Percentiles rank a stretch among this genome's conserved stretches.
Evolutionary conservation across 2,888 invertebrate genomes (phyloP).

Genomic region (Nemapogon koenigi): DNA sequence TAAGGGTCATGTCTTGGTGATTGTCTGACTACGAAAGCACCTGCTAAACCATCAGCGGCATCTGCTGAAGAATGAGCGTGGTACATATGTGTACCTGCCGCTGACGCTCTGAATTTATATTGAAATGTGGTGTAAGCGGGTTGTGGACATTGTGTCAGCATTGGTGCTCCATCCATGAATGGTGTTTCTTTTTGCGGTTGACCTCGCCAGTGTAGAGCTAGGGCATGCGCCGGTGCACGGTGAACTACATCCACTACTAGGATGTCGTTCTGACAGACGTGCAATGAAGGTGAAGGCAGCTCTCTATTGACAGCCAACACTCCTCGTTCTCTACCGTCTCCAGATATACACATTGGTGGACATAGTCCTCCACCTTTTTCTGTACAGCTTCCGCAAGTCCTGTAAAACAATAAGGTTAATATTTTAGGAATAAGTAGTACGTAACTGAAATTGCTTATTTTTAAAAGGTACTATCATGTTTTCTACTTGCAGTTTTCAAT

Average conservation of each 20-base stretch:
- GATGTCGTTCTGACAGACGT: slow-evolving; percentile 79
- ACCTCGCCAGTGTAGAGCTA: slow-evolving; percentile 83
- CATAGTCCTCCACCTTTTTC: slow-evolving; percentile 65
- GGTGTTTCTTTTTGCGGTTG: slow-evolving; percentile 73
- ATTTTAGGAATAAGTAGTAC: too few relatives aligned
- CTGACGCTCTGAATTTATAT: slow-evolving; percentile 76
- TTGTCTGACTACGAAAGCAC: slow-evolving; percentile 73
- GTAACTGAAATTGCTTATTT: too few relatives aligned
- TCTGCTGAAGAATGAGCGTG: slow-evolving; percentile 76
- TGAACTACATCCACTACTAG: slow-evolving; percentile 79
- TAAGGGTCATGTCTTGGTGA: slow-evolving; percentile 67
- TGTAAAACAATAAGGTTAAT: too few relatives aligned
- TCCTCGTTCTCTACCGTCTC: slow-evolving; percentile 68
- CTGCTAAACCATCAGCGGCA: slow-evolving; percentile 72
- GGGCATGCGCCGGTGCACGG: slow-evolving; percentile 72
- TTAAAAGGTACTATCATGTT: too few relatives aligned
- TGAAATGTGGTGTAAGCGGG: slow-evolving; percentile 76
- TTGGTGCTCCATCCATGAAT: slow-evolving; percentile 81
- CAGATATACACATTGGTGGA: slow-evolving; percentile 68
- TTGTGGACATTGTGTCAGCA: slow-evolving; percentile 80
- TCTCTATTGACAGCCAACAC: slow-evolving; percentile 71
- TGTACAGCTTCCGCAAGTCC: slow-evolving; percentile 72
- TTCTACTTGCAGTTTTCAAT: too few relatives aligned
- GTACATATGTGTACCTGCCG: slow-evolving; percentile 76
- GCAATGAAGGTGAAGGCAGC: slow-evolving; percentile 68